A percentile compares a stretch with the other conserved stretches of the same genome.
These are phyloP conservation scores for Lanistes nyassanus DNA, from an alignment of 1,140 invertebrate species.

Conservation along the genomic window DNA sequence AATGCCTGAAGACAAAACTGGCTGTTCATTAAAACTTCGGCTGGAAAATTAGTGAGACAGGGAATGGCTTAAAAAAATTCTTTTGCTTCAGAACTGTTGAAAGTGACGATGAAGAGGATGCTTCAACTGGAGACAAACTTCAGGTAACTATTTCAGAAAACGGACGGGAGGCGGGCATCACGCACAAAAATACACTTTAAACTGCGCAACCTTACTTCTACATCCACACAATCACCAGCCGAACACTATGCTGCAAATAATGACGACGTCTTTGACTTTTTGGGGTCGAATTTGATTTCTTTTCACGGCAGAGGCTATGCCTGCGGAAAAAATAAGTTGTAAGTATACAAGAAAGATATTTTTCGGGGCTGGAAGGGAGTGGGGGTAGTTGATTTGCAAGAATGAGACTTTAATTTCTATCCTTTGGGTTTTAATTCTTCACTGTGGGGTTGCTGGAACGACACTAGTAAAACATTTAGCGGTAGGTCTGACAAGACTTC, in stretches of 20 bases:
- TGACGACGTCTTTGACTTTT: too few species aligned
- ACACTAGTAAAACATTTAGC: neutral
- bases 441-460: neutral
- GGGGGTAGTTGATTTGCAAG: neutral
- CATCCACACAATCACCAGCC: too few species aligned
- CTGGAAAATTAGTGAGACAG: too few species aligned
- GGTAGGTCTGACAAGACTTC: neutral
- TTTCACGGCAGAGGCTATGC: neutral
- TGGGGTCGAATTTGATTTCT: too few species aligned
- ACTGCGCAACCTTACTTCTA: too few species aligned
- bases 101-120: slow-evolving; percentile 44
- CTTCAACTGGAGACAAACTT: slow-evolving; percentile 1
- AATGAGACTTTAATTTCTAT: neutral
- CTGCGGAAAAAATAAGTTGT: neutral
- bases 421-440: neutral
- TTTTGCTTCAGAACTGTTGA: too few species aligned
- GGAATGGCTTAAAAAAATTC: too few species aligned
- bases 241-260: too few species aligned
- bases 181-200: too few species aligned
- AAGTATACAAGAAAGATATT: neutral
- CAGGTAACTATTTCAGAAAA: neutral
- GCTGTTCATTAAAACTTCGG: too few species aligned
- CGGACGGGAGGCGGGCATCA: too few species aligned
- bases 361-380: neutral
- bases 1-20: too few species aligned